Evolutionary conservation across 2,113 vertebrate genomes (phyloP).

Genomic region (Channa maculata): DNA sequence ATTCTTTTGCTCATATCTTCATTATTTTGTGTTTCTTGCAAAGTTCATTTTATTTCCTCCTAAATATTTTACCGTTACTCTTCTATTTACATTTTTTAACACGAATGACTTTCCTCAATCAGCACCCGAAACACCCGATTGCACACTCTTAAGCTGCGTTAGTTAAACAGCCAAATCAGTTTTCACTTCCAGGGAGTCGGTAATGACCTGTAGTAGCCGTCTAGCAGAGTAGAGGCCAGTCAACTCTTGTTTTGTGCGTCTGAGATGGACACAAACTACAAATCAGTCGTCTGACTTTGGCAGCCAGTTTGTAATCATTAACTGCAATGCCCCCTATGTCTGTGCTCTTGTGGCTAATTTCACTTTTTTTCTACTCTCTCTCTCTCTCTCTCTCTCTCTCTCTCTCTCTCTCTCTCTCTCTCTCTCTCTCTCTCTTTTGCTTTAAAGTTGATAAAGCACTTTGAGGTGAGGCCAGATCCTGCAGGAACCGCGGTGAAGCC

Average conservation of each 20-base stretch:
- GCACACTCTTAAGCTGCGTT: not conserved
- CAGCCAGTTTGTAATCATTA: not conserved
- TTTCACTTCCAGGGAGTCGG: constrained; percentile 1
- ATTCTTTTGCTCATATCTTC: no score
- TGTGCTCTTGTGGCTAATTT: not conserved
- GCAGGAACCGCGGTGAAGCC: constrained; percentile 70
- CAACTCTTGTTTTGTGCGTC: not conserved
- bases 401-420: not conserved
- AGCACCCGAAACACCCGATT: no score
- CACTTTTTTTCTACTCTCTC: not conserved
- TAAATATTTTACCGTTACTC: no score
- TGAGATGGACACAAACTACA: not conserved
- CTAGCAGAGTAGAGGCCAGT: not conserved
- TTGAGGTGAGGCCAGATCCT: constrained; percentile 80
- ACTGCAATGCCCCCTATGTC: not conserved
- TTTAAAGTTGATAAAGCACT: constrained; percentile 80
- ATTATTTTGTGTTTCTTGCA: no score
- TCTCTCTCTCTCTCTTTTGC: constrained; percentile 10
- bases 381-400: constrained; percentile 8
- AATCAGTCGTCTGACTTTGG: not conserved
- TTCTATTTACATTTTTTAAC: no score
- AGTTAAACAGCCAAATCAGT: not conserved
- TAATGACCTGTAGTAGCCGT: constrained; percentile 2
- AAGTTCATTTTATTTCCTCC: no score
- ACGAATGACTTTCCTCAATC: no score